These are phyloP conservation scores for Hydractinia echinata DNA, from an alignment of 30 jellyfish, hydroid and myxozoan species.

Conservation along the genomic window DNA sequence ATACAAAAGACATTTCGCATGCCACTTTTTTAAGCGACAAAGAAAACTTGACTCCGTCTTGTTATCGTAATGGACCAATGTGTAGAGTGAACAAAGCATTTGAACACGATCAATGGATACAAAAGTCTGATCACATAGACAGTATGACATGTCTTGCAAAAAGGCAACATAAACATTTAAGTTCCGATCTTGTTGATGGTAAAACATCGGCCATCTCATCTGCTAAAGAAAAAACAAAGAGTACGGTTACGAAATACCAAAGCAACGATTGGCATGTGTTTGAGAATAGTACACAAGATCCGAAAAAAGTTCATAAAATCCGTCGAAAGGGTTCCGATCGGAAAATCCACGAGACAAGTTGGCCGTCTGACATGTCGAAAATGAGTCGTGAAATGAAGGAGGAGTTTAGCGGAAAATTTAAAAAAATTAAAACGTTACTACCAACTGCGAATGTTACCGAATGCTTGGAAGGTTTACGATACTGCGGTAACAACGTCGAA, in stretches of 20 bases:
- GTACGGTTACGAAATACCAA: neutral
- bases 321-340: neutral
- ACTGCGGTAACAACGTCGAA: slow-evolving; percentile 12
- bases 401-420: slow-evolving; percentile 16
- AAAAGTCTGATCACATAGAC: neutral
- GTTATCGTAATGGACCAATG: neutral
- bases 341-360: neutral
- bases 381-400: slow-evolving; percentile 4
- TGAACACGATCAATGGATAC: neutral
- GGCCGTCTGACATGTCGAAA: slow-evolving; percentile 13
- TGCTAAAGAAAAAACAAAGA: slow-evolving; percentile 9
- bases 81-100: neutral
- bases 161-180: neutral
- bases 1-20: neutral
- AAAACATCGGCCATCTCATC: neutral
- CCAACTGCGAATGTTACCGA: slow-evolving; percentile 36
- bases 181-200: neutral
- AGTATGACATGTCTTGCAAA: neutral
- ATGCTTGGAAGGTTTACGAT: slow-evolving; percentile 38
- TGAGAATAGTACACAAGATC: slow-evolving; percentile 11
- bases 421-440: slow-evolving; percentile 15
- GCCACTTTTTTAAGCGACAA: neutral
- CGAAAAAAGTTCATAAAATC: slow-evolving; percentile 10
- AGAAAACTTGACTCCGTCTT: neutral
- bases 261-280: slow-evolving; percentile 13